A percentile compares a stretch with the other conserved stretches of the same genome.
phyloP scores from a whole-genome alignment of 2,797 vertebrate species.

The Takifugu rubripes region DNA sequence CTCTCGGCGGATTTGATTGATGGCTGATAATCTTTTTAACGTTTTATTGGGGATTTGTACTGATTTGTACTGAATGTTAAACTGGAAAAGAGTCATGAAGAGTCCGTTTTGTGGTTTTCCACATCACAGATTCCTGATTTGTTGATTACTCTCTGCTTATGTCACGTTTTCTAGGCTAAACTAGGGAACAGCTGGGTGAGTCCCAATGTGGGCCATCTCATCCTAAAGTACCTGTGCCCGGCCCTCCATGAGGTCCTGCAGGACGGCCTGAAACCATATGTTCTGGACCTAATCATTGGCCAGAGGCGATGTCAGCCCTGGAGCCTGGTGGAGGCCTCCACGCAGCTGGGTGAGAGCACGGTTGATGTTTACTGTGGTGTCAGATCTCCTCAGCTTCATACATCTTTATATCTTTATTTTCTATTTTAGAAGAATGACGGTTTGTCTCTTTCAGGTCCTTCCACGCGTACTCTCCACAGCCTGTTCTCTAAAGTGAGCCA shows the following conservation, averaged over 20 bases:
- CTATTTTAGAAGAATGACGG: background rate
- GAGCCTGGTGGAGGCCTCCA: slow-evolving; percentile 93
- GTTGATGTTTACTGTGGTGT: background rate
- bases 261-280: slow-evolving; percentile 88
- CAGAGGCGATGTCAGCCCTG: slow-evolving; percentile 92
- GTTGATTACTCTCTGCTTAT: background rate
- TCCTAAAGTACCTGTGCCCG: slow-evolving; percentile 95
- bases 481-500: slow-evolving; percentile 90
- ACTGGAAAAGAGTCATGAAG: no score
- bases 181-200: slow-evolving; percentile 97
- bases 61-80: no score
- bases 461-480: slow-evolving; percentile 88
- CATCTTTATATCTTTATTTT: no score
- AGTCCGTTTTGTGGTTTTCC: no score
- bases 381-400: no score
- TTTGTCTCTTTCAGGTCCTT: slow-evolving; percentile 80
- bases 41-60: background rate
- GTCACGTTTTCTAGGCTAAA: slow-evolving; percentile 80
- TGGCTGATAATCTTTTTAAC: background rate
- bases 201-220: slow-evolving; percentile 93
- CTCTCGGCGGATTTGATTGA: background rate
- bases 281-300: slow-evolving; percentile 92
- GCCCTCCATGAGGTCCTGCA: slow-evolving; percentile 87
- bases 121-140: background rate
- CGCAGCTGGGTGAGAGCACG: slow-evolving; percentile 83